Evolutionary conservation across 2,113 vertebrate genomes (phyloP), one percentile per base, ranked within the genome.

Genomic region (Megaceryle maxima): DNA sequence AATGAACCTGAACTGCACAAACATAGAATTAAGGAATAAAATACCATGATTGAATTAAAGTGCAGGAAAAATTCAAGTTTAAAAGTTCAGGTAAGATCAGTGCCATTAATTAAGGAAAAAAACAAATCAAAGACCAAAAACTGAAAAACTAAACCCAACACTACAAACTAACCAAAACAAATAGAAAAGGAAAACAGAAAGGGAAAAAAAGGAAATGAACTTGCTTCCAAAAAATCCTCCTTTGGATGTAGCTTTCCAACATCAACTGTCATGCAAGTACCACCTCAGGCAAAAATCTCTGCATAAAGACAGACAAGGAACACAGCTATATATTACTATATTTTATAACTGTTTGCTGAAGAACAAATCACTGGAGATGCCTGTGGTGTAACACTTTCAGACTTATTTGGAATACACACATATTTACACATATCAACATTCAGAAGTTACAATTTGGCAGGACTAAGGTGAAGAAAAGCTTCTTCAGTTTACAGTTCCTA

Each of bases 331-430:
- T 94, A 92, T 95, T 76, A 97, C 79, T 93, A 72, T 70, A 88
- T 80, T 95, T 87, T 81, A 59, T 85, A 96, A 74, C 59, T 67
- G 33, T 84, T 68, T 88, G 91, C 55, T 74, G 57, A 83, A 76
- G 84, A 92, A 88, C 70, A 77, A 85, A 81, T 93, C 46, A 94
- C 69, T 56, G 63, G 37, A 87, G 64, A 94, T 90, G 89, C 83
- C 95, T 90, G 96, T 87, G 86, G 91, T 88, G 84, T 93, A 98
- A 98, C 97, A 98, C 98, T 98, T 98, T 98, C 98, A 98, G 98
- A 98, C 98, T 98, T 98, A 98, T 98, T 98, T 98, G 97, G 96
- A 98, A 98, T 98, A 98, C 98, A 98, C 97, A 73, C 90, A 85
- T 98, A 98, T 98, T 98, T 98, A 98, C 97, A 98, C 92, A 84